Conservation (phyloP, 2,888 invertebrate genomes). For the Asteroscopus sphinx region DNA sequence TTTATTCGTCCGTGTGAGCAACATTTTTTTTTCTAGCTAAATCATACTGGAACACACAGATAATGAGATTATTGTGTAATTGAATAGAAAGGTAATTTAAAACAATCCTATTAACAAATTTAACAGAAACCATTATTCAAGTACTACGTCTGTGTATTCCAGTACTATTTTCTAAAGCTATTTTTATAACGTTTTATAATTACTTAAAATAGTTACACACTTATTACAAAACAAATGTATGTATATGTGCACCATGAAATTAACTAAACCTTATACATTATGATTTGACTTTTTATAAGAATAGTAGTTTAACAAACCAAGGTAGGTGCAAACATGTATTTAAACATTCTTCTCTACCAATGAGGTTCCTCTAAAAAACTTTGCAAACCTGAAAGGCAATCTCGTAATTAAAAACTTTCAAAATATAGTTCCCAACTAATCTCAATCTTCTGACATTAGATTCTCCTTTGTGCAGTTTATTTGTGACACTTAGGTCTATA, state of each 20-base stretch:
- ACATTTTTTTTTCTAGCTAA: slow-evolving; percentile 36
- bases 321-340: too few species aligned
- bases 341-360: too few species aligned
- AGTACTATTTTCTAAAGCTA: slow-evolving; percentile 14
- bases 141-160: slow-evolving; percentile 8
- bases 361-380: too few species aligned
- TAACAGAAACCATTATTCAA: background rate
- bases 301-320: too few species aligned
- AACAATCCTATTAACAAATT: background rate
- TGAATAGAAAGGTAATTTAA: slow-evolving; percentile 2
- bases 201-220: slow-evolving; percentile 33
- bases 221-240: slow-evolving; percentile 10
- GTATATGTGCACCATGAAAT: slow-evolving; percentile 11
- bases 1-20: too few species aligned
- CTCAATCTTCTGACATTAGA: too few species aligned
- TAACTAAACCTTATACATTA: background rate
- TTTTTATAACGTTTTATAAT: slow-evolving; percentile 37
- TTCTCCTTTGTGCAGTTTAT: too few species aligned
- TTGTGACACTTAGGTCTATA: too few species aligned
- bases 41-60: slow-evolving; percentile 23
- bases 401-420: too few species aligned
- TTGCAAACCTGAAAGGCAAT: too few species aligned
- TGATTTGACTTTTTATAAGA: too few species aligned
- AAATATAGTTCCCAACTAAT: too few species aligned
- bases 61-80: background rate